Evolutionary conservation across 1,140 invertebrate species (phyloP).

Genomic region (honey bee (Apis mellifera)): Amel_HAv3.1 CM009940.2:9866501-9867000

Average conservation of each 20-base stretch:
- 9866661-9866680: constrained; percentile 76
- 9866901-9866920: constrained; percentile 78
- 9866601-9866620: constrained; percentile 78
- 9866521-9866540: constrained; percentile 78
- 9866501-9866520: constrained; percentile 76
- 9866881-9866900: constrained; percentile 79
- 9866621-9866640: constrained; percentile 76
- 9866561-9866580: constrained; percentile 73
- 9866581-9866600: constrained; percentile 79
- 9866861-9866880: constrained; percentile 81
- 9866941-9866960: constrained; percentile 77
- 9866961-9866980: constrained; percentile 77
- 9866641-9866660: constrained; percentile 71
- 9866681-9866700: constrained; percentile 69
- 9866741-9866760: no score
- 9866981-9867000: constrained; percentile 78
- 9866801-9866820: constrained; percentile 76
- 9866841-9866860: constrained; percentile 80
- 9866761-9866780: background rate
- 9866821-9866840: constrained; percentile 74
- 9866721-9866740: background rate
- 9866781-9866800: constrained; percentile 56
- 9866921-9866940: constrained; percentile 81
- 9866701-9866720: constrained; percentile 52
- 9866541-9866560: constrained; percentile 78